Evolutionary conservation across 1,140 invertebrate genomes (phyloP).

Genomic region (Drosophila pallidifrons): DNA sequence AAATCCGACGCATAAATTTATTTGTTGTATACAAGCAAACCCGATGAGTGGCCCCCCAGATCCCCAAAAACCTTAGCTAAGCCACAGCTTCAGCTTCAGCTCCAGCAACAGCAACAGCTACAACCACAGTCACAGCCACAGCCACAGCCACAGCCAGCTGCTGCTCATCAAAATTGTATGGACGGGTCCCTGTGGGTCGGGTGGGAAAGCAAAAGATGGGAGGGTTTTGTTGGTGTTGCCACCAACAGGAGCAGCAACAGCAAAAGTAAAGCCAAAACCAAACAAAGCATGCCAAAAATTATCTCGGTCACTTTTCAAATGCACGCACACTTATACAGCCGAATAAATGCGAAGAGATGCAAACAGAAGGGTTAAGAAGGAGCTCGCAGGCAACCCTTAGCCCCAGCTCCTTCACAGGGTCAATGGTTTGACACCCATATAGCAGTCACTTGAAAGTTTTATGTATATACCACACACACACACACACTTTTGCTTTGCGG

Average conservation of each 20-base stretch:
- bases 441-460: slow-evolving; percentile 51
- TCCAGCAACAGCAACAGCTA: not conserved
- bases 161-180: slow-evolving; percentile 78
- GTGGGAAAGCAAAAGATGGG: slow-evolving; percentile 10
- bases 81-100: slow-evolving; percentile 43
- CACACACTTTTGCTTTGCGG: slow-evolving; percentile 43
- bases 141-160: slow-evolving; percentile 49
- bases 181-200: slow-evolving; percentile 2
- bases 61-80: slow-evolving; percentile 43
- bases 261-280: slow-evolving; percentile 53
- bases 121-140: slow-evolving; percentile 36
- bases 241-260: slow-evolving; percentile 48
- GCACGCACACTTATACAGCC: slow-evolving; percentile 64
- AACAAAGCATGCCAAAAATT: slow-evolving; percentile 81
- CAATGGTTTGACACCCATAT: slow-evolving; percentile 44
- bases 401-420: slow-evolving; percentile 46
- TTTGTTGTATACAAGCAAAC: slow-evolving; percentile 48
- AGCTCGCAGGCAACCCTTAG: not conserved
- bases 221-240: slow-evolving; percentile 24
- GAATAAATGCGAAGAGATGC: slow-evolving; percentile 1
- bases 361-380: not conserved
- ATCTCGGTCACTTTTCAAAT: slow-evolving; percentile 82
- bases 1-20: slow-evolving; percentile 68
- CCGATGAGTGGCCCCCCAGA: slow-evolving; percentile 20
- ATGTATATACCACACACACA: slow-evolving; percentile 11